Conservation (phyloP, 2,113 vertebrate species). For the Pituophis catenifer region DNA sequence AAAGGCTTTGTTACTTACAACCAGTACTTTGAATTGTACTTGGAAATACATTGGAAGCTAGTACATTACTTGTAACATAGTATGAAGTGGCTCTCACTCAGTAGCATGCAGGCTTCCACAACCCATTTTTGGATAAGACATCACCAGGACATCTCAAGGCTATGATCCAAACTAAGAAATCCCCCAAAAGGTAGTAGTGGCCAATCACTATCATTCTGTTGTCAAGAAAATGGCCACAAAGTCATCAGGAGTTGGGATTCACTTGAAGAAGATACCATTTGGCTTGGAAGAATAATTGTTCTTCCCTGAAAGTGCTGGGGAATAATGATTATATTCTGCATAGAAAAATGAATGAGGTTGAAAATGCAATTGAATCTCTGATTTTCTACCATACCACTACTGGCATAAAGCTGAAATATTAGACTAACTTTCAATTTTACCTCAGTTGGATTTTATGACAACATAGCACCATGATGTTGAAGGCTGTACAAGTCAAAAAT, state of each 20-base stretch:
- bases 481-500: background rate
- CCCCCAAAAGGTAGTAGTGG: background rate
- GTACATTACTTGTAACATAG: background rate
- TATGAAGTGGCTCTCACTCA: background rate
- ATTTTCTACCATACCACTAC: background rate
- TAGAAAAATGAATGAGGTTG: background rate
- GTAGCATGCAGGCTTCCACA: background rate
- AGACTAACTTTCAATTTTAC: too few species aligned
- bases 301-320: background rate
- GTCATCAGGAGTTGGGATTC: background rate
- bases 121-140: background rate
- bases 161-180: background rate
- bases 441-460: too few species aligned
- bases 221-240: background rate
- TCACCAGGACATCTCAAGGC: background rate
- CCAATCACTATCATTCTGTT: background rate
- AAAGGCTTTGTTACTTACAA: background rate
- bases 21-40: background rate
- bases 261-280: too few species aligned
- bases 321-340: background rate
- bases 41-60: background rate
- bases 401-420: too few species aligned
- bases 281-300: background rate
- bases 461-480: background rate
- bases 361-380: background rate